These are phyloP conservation scores for Lepidotrigona ventralis DNA, from an alignment of 1,140 invertebrate genomes.

Conservation along the genomic window DNA sequence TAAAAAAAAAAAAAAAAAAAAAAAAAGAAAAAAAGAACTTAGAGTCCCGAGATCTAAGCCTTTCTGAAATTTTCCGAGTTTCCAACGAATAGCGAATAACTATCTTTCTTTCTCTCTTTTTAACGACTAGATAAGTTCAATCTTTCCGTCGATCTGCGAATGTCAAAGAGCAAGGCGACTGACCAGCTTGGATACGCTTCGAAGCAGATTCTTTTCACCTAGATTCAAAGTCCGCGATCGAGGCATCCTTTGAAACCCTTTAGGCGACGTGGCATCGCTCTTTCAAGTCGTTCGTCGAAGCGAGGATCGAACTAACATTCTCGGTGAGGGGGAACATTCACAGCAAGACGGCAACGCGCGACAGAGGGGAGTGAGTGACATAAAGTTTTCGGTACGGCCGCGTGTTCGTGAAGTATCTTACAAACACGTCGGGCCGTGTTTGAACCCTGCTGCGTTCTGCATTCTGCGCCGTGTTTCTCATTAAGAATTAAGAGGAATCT, in stretches of 20 bases:
- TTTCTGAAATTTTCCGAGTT: background rate
- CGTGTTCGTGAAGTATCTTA: background rate
- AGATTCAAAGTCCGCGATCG: conserved; percentile 42
- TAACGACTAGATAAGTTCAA: conserved; percentile 23
- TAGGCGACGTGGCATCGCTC: conserved; percentile 46
- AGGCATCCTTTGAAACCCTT: conserved; percentile 45
- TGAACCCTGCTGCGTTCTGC: too few relatives aligned
- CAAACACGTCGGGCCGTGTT: too few relatives aligned
- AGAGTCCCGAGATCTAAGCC: background rate
- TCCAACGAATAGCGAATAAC: too few relatives aligned
- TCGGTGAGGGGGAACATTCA: background rate
- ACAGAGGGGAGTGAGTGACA: background rate
- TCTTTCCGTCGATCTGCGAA: conserved; percentile 34
- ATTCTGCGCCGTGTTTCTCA: too few relatives aligned
- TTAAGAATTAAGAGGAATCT: too few relatives aligned
- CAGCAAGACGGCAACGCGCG: background rate
- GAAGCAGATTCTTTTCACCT: conserved; percentile 52
- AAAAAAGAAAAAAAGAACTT: too few relatives aligned
- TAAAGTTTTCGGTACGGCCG: background rate
- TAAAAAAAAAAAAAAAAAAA: too few relatives aligned
- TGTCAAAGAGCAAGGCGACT: conserved; percentile 47
- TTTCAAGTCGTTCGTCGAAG: conserved; percentile 51
- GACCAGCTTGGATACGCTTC: conserved; percentile 43
- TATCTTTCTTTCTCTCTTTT: too few relatives aligned
- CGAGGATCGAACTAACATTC: conserved; percentile 52